Conservation (phyloP, 1,140 invertebrate genomes). For the Leptestheria dahalacensis region DNA sequence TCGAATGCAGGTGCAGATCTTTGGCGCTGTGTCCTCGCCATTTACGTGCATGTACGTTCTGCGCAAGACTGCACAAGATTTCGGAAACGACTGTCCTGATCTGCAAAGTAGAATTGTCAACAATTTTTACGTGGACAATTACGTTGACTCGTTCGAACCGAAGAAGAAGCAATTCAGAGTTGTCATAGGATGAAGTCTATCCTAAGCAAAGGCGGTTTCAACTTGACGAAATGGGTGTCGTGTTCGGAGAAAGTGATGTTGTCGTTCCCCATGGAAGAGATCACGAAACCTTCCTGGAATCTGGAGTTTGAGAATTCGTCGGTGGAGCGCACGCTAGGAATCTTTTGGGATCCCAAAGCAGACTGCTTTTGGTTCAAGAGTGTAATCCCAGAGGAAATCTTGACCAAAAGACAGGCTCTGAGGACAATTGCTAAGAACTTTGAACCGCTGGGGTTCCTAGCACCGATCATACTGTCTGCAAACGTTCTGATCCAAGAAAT, state of each 20-base stretch:
- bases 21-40: conserved; percentile 20
- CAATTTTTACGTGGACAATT: conserved; percentile 21
- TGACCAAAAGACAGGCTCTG: conserved; percentile 24
- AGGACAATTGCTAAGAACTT: conserved; percentile 25
- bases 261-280: not conserved
- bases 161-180: conserved; percentile 16
- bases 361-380: too few species aligned
- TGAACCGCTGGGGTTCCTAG: conserved; percentile 30
- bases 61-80: conserved; percentile 11
- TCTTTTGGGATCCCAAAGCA: too few species aligned
- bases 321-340: too few species aligned
- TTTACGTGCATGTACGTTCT: conserved; percentile 17
- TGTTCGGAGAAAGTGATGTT: not conserved
- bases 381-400: too few species aligned
- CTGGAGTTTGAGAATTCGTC: too few species aligned
- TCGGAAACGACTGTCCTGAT: not conserved
- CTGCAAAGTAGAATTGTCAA: not conserved
- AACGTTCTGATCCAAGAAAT: conserved; percentile 31
- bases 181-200: conserved; percentile 8
- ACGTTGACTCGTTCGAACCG: conserved; percentile 8
- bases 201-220: conserved; percentile 14
- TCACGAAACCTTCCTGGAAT: too few species aligned
- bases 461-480: conserved; percentile 25
- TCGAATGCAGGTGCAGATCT: conserved; percentile 19
- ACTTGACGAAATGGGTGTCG: conserved; percentile 16